phyloP scores from a whole-genome alignment of 2,113 vertebrate genomes.

The Pollimyrus isidori region DNA sequence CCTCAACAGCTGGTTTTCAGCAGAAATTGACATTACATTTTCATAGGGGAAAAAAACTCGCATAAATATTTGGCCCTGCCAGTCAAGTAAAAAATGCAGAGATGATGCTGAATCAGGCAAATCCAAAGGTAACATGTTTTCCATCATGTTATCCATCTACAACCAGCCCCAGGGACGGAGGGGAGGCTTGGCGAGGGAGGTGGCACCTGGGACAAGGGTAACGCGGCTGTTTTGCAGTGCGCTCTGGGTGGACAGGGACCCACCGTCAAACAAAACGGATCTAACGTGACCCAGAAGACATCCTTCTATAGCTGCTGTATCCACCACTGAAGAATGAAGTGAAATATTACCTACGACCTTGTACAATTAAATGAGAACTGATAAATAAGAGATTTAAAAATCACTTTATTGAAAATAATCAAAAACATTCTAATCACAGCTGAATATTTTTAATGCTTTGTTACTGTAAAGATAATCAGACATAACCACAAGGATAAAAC shows the following conservation, averaged over 20 bases:
- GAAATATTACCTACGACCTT: not conserved
- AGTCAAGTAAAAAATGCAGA: not conserved
- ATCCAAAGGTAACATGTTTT: not conserved
- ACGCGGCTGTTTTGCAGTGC: not conserved
- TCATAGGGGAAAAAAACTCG: not conserved
- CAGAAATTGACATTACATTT: conserved; percentile 3
- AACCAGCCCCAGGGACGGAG: not conserved
- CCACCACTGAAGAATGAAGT: not conserved
- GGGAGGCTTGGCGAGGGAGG: not conserved
- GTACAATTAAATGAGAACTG: not conserved
- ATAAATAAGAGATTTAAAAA: not conserved
- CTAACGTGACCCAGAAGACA: not conserved
- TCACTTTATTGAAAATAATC: not conserved
- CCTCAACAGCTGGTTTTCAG: not conserved
- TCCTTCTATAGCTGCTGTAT: not conserved
- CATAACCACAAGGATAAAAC: not conserved
- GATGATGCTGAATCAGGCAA: not conserved
- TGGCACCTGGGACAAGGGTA: not conserved
- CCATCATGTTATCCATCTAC: conserved; percentile 2
- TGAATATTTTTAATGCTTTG: not conserved
- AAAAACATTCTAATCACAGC: not conserved
- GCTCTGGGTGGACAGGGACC: not conserved
- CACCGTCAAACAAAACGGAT: not conserved
- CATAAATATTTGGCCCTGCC: not conserved
- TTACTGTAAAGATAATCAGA: not conserved